Evolutionary conservation across 2,888 invertebrate genomes (phyloP).

Genomic region (Leptura quadrifasciata): DNA sequence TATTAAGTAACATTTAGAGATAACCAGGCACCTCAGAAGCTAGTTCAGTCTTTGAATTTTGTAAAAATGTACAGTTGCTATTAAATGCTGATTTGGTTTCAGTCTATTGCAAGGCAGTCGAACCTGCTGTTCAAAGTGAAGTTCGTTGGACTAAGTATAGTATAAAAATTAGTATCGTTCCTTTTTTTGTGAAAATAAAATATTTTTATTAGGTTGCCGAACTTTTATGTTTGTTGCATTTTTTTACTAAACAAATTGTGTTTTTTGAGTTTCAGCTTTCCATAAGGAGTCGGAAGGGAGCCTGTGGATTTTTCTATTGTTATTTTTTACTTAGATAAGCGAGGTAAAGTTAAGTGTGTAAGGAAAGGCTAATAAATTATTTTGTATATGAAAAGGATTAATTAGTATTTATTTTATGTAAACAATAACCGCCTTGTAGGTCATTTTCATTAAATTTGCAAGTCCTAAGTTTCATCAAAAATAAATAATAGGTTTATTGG

Average conservation of each 20-base stretch:
- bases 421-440: too few species aligned
- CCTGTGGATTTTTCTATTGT: conserved; percentile 15
- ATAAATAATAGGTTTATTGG: too few species aligned
- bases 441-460: too few species aligned
- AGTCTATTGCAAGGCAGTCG: conserved; percentile 56
- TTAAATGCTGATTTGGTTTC: conserved; percentile 62
- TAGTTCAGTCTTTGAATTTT: conserved; percentile 31
- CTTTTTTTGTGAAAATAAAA: conserved; percentile 49
- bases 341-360: conserved; percentile 50
- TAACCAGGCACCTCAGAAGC: conserved; percentile 40
- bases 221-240: conserved; percentile 26
- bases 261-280: conserved; percentile 60
- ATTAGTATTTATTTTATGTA: conserved; percentile 25
- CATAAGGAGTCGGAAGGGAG: not conserved
- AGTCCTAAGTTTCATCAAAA: too few species aligned
- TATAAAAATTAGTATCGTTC: conserved; percentile 65
- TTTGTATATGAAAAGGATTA: conserved; percentile 36
- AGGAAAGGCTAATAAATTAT: conserved; percentile 53
- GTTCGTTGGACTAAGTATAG: conserved; percentile 61
- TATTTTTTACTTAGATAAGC: conserved; percentile 33
- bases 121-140: conserved; percentile 45
- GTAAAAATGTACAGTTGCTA: conserved; percentile 38
- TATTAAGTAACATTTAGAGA: not conserved
- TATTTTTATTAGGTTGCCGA: conserved; percentile 32
- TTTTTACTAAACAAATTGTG: conserved; percentile 53